Evolutionary conservation across 2,888 invertebrate genomes (phyloP).

Genomic region (Hirtodrosophila duncani): DNA sequence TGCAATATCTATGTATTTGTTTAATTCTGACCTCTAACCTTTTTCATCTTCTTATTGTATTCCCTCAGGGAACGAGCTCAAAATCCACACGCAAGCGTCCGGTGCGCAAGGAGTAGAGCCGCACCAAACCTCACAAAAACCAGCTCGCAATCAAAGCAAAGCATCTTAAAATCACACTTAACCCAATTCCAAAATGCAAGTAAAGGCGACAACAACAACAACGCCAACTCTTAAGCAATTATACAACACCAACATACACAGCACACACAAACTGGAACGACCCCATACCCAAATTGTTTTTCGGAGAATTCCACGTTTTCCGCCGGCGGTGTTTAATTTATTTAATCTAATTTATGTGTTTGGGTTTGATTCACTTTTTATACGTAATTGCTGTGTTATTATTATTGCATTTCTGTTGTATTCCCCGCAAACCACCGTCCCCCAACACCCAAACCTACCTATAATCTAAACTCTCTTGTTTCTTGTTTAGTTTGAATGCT

Average conservation of each 20-base stretch:
- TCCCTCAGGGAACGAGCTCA: constrained; percentile 55
- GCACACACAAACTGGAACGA: constrained; percentile 8
- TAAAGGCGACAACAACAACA: constrained; percentile 15
- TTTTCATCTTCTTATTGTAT: too few species aligned
- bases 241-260: constrained; percentile 14
- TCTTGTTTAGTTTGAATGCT: constrained; percentile 4
- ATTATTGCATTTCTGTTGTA: constrained; percentile 50
- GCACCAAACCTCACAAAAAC: constrained; percentile 11
- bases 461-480: constrained; percentile 7
- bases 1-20: neutral
- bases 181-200: constrained; percentile 27
- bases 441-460: neutral
- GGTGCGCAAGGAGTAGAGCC: constrained; percentile 73
- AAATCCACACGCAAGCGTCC: constrained; percentile 74
- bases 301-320: constrained; percentile 16
- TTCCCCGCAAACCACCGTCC: constrained; percentile 13
- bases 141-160: constrained; percentile 5
- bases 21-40: neutral
- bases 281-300: constrained; percentile 33
- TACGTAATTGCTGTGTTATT: constrained; percentile 43
- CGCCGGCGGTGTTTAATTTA: neutral
- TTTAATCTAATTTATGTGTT: constrained; percentile 46
- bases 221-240: constrained; percentile 9
- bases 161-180: constrained; percentile 11
- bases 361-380: constrained; percentile 42